Conservation (phyloP, 2,888 invertebrate genomes). For the Parasteatoda lunata region DNA sequence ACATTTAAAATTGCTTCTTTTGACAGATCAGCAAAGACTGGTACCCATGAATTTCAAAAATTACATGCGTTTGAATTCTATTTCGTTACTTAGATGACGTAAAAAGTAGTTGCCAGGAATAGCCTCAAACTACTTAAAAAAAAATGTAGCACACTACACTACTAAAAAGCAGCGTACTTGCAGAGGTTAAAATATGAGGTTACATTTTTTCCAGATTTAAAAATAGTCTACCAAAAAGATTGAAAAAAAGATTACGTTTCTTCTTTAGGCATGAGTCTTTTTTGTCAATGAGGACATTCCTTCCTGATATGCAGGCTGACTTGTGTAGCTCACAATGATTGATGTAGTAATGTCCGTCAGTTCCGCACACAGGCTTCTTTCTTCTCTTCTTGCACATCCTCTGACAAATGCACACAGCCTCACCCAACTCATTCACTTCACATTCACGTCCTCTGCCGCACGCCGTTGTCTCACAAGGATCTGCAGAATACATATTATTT, state of each 20-base stretch:
- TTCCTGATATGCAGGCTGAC: slow-evolving; percentile 79
- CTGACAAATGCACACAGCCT: slow-evolving; percentile 80
- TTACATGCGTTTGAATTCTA: no score
- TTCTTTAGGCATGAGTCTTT: slow-evolving; percentile 70
- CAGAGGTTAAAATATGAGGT: no score
- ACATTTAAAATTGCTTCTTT: no score
- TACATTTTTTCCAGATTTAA: no score
- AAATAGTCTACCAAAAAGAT: no score
- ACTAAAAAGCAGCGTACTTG: no score
- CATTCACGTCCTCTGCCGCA: slow-evolving; percentile 82
- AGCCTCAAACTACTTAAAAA: no score
- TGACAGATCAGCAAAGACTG: no score
- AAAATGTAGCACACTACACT: no score
- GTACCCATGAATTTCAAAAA: no score
- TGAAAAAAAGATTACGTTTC: slow-evolving; percentile 31
- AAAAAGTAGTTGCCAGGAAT: no score
- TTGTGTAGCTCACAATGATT: slow-evolving; percentile 82
- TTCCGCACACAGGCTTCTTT: slow-evolving; percentile 80
- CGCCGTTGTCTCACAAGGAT: slow-evolving; percentile 80
- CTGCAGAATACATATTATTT: slow-evolving; percentile 73
- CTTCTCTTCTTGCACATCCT: slow-evolving; percentile 74
- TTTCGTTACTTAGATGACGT: no score
- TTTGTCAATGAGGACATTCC: slow-evolving; percentile 78
- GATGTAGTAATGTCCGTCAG: slow-evolving; percentile 80
- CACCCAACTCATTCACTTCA: slow-evolving; percentile 76